Percentiles rank a stretch among this genome's conserved stretches.
Evolutionary conservation across 2,888 invertebrate species (phyloP).

Genomic region (Drosophila paramelanica): DNA sequence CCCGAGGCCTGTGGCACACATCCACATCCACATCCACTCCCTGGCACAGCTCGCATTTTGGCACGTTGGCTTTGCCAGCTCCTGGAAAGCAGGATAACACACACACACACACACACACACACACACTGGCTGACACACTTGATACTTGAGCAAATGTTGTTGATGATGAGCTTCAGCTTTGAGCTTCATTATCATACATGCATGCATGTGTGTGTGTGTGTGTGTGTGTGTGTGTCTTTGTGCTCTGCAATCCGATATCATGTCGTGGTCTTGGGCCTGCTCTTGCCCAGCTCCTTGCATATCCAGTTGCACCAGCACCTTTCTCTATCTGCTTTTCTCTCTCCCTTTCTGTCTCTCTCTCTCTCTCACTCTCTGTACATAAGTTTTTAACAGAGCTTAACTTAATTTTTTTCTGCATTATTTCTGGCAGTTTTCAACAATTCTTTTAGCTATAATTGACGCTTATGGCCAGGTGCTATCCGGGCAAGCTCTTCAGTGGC

Average conservation of each 20-base stretch:
- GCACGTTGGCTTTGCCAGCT: constrained; percentile 62
- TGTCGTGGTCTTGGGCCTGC: constrained; percentile 58
- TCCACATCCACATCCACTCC: constrained; percentile 40
- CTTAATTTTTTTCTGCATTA: constrained; percentile 15
- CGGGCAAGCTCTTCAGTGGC: constrained; percentile 8
- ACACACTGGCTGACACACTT: constrained; percentile 34
- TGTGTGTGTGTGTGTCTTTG: constrained; percentile 34
- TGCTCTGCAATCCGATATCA: constrained; percentile 73
- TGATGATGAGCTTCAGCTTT: constrained; percentile 62
- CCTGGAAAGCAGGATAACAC: constrained; percentile 65
- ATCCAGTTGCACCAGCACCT: constrained; percentile 71
- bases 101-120: constrained; percentile 35
- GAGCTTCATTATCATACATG: constrained; percentile 53
- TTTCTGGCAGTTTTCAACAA: constrained; percentile 32
- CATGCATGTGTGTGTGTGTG: constrained; percentile 12
- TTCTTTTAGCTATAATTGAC: constrained; percentile 46
- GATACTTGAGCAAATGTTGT: constrained; percentile 63
- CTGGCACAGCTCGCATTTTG: constrained; percentile 44
- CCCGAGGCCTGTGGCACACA: constrained; percentile 50
- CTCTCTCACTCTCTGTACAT: not conserved
- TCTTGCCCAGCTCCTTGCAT: constrained; percentile 38
- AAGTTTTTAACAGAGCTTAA: constrained; percentile 7
- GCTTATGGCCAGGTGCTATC: constrained; percentile 59
- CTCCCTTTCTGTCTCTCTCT: not conserved
- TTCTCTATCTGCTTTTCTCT: constrained; percentile 5